These are phyloP conservation scores for Callosobruchus maculatus DNA, from an alignment of 2,888 invertebrate species.

Conservation along the genomic window DNA sequence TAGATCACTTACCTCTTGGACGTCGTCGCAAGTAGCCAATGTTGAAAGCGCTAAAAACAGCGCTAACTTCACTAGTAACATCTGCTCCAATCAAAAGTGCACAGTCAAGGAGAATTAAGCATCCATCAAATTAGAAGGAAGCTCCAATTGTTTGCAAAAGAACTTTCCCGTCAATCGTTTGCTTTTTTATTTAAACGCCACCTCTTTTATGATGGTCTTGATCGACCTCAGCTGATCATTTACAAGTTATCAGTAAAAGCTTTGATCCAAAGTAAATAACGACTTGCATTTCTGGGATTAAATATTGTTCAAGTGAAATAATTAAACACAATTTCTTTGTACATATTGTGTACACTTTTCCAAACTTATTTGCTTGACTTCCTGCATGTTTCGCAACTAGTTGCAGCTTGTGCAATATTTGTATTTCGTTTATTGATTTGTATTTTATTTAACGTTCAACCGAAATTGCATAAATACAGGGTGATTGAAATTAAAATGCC, in stretches of 20 bases:
- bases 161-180: no score
- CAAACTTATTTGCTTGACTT: not conserved
- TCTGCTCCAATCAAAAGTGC: no score
- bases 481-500: not conserved
- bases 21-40: not conserved
- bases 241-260: not conserved
- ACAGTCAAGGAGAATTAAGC: no score
- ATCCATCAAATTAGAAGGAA: no score
- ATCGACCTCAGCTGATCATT: not conserved
- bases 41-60: not conserved
- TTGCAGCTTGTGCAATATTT: not conserved
- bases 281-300: no score
- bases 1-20: not conserved
- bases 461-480: not conserved
- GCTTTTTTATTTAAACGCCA: no score
- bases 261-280: not conserved
- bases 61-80: not conserved
- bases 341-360: not conserved
- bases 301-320: not conserved
- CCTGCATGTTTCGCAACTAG: not conserved
- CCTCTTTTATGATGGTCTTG: no score
- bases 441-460: no score
- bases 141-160: no score
- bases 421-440: not conserved
- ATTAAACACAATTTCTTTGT: not conserved